Percentiles rank a stretch among this genome's conserved stretches.
Evolutionary conservation across 2,888 invertebrate species (phyloP).

Genomic region (Polydrusus pterygomalis): DNA sequence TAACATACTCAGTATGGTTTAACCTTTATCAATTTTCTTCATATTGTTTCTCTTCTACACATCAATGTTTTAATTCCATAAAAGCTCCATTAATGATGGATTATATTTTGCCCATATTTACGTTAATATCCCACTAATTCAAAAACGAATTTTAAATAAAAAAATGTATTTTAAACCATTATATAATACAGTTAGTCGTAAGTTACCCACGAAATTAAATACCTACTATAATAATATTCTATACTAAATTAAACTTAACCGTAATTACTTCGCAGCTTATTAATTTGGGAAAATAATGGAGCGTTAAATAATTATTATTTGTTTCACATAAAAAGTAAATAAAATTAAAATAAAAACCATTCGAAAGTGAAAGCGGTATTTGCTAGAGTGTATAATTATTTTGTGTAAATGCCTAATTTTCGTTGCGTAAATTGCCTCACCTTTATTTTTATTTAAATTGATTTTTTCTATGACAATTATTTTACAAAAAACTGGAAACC

Average conservation of each 20-base stretch:
- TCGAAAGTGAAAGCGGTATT: constrained; percentile 13
- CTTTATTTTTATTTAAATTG: constrained; percentile 4
- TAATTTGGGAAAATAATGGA: constrained; percentile 1
- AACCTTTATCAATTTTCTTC: too few species aligned
- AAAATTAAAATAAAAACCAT: constrained; percentile 5
- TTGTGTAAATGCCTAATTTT: constrained; percentile 12
- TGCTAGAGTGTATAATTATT: constrained; percentile 4
- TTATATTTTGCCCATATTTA: too few species aligned
- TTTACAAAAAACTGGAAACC: neutral
- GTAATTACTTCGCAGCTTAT: neutral
- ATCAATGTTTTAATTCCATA: too few species aligned
- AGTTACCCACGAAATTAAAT: neutral
- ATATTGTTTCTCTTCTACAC: too few species aligned
- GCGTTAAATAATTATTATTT: constrained; percentile 13
- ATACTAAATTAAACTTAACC: neutral
- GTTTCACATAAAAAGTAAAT: neutral
- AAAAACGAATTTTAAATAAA: too few species aligned
- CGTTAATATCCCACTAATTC: too few species aligned
- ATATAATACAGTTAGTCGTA: neutral
- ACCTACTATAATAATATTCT: neutral
- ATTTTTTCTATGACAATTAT: neutral
- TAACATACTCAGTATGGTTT: too few species aligned
- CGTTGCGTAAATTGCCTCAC: constrained; percentile 4
- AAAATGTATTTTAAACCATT: too few species aligned
- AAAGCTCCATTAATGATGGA: too few species aligned